A percentile compares a stretch with the other conserved stretches of the same genome.
phyloP scores from a whole-genome alignment of 2,888 invertebrate species.

The Trachelus troglodyta region DNA sequence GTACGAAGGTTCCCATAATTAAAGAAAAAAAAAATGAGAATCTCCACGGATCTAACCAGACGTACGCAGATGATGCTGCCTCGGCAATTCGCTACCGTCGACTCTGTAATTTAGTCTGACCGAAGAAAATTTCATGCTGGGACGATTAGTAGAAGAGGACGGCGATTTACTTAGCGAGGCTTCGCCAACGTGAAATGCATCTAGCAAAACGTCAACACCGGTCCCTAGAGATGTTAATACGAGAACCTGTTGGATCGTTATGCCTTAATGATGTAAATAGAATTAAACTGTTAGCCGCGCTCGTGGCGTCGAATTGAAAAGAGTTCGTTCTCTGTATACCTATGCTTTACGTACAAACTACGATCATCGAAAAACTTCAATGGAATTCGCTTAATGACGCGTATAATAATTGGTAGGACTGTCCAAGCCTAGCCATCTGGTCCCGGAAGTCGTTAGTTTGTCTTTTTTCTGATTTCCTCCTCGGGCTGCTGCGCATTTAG shows the following conservation, averaged over 20 bases:
- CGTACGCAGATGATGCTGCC: neutral
- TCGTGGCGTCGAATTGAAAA: neutral
- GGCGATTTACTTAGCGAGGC: neutral
- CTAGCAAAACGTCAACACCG: neutral
- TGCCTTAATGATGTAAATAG: conserved; percentile 2
- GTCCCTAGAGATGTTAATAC: conserved; percentile 11
- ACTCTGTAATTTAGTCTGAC: neutral
- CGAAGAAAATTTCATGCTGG: neutral
- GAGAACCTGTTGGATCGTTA: conserved; percentile 28
- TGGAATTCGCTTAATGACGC: neutral
- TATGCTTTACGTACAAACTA: neutral
- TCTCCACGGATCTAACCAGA: neutral
- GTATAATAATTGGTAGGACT: neutral
- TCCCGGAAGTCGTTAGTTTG: conserved; percentile 39
- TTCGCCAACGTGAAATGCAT: neutral
- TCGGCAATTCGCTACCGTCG: neutral
- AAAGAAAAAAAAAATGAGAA: neutral
- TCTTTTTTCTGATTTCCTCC: conserved; percentile 11
- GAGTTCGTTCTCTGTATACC: neutral
- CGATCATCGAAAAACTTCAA: neutral
- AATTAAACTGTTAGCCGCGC: neutral
- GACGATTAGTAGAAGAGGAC: neutral
- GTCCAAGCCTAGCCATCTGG: conserved; percentile 5
- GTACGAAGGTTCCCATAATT: neutral
- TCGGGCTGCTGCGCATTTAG: neutral